phyloP scores from a whole-genome alignment of 2,113 vertebrate genomes.

The Henicopernis longicauda region DNA sequence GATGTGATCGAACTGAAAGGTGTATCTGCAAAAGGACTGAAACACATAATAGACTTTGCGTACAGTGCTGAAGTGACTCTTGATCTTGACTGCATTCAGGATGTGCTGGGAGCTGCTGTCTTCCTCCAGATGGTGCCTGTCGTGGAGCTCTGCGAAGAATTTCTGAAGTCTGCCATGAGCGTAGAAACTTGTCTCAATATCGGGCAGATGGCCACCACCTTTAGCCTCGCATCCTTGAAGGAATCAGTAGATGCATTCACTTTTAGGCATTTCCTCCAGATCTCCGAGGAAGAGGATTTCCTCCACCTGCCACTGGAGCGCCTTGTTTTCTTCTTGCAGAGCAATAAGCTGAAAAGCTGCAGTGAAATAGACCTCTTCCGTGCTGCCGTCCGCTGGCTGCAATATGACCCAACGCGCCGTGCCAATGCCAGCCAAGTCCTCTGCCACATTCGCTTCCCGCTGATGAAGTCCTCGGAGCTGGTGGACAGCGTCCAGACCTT shows the following conservation, averaged over 20 bases:
- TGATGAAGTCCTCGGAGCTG: conserved; percentile 93
- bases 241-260: conserved; percentile 94
- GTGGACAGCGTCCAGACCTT: conserved; percentile 94
- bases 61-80: conserved; percentile 94
- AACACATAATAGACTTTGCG: conserved; percentile 95
- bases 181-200: conserved; percentile 97
- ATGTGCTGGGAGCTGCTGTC: conserved; percentile 94
- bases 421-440: conserved; percentile 84
- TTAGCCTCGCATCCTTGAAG: conserved; percentile 90
- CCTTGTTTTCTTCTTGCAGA: conserved; percentile 93
- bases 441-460: conserved; percentile 91
- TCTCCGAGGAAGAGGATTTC: conserved; percentile 93
- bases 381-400: conserved; percentile 89
- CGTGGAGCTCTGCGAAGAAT: conserved; percentile 96
- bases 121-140: conserved; percentile 97
- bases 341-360: conserved; percentile 93
- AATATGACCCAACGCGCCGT: conserved; percentile 79
- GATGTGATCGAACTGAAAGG: conserved; percentile 91
- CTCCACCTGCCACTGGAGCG: conserved; percentile 92
- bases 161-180: conserved; percentile 95
- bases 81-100: conserved; percentile 95
- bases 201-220: conserved; percentile 96
- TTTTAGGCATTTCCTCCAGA: conserved; percentile 94
- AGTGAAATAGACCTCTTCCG: conserved; percentile 91
- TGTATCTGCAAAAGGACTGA: conserved; percentile 88